Conservation (phyloP, 2,888 invertebrate genomes). For the Alviniconcha strummeri region DNA sequence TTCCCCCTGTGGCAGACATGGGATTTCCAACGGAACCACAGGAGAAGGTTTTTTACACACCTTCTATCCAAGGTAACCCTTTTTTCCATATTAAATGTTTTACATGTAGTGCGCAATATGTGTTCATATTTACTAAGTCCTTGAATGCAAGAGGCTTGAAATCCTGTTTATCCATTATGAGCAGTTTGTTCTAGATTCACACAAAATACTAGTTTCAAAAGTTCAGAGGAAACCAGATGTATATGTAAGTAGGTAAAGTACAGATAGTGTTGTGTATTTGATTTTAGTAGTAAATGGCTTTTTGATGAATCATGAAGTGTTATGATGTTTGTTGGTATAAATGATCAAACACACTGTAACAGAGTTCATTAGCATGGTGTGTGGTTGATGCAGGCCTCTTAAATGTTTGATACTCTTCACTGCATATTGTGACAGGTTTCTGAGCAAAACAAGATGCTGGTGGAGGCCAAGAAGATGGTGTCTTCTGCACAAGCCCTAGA, state of each 20-base stretch:
- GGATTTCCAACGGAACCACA: constrained; percentile 58
- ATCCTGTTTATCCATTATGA: not conserved
- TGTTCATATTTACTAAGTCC: too few relatives aligned
- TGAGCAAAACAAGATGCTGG: constrained; percentile 24
- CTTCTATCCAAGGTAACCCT: constrained; percentile 46
- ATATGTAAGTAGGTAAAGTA: too few relatives aligned
- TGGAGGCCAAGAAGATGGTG: constrained; percentile 28
- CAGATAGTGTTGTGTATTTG: too few relatives aligned
- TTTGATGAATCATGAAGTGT: too few relatives aligned
- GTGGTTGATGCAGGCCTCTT: too few relatives aligned
- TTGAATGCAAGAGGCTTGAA: not conserved
- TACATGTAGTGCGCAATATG: not conserved
- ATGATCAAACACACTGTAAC: too few relatives aligned
- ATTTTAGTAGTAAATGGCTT: too few relatives aligned
- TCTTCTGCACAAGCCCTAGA: constrained; percentile 23
- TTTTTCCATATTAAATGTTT: not conserved
- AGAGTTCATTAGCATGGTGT: too few relatives aligned
- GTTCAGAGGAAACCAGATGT: not conserved
- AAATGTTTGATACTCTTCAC: not conserved
- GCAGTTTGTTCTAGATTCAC: not conserved
- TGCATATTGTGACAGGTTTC: constrained; percentile 6
- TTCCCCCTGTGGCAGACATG: constrained; percentile 41
- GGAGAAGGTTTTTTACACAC: constrained; percentile 49
- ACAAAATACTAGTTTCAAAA: not conserved
- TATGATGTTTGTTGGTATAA: too few relatives aligned